Evolutionary conservation across 1,140 invertebrate genomes (phyloP), one percentile per base, ranked within the genome.

Genomic region (Papilio helenus): DNA sequence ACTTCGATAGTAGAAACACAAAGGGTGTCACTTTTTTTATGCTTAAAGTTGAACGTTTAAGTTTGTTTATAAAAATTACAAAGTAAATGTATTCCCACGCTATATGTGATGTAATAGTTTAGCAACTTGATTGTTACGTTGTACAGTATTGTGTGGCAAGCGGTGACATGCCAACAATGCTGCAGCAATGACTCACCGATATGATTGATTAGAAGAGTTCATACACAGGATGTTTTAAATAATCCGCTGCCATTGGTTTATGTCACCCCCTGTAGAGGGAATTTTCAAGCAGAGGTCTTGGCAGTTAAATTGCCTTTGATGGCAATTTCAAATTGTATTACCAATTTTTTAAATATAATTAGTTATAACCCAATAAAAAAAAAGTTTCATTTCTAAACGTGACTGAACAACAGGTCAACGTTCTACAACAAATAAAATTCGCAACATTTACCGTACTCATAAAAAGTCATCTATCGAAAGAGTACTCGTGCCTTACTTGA

Each of bases 401-500:
- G 23, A 44, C 29, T 20, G 7, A 72, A 18, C n/a, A 44, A 44
- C 16, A 23, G 44, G 72, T 73, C 44, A 73, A 51, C 12, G 72
- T 49, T 49, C 72, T 73, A 20, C 12, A 44, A 44, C 12, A 49
- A 73, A 73, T 51, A 73, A 72, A 73, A n/a, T 73, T 73, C 20
- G 44, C 72, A 46, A 44, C 42, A 26, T 73, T 46, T 26, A 23
- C 39, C 18, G 72, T 73, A 49, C 39, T 23, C 20, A 73, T 44
- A 73, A 73, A 42, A 44, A 26, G 8, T 73, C 16, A n/a, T 72
- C 39, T 20, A 73, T 73, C 72, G 12, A 73, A 49, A 51, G 72
- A 73, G 42, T 20, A 46, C 72, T 73, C 39, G 72, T 46, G 72
- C 42, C 44, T 73, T 73, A 44, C 72, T 49, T 72, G 29, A 72